Conservation (phyloP, 2,797 vertebrate genomes). For the Lagocephalus sceleratus region DNA sequence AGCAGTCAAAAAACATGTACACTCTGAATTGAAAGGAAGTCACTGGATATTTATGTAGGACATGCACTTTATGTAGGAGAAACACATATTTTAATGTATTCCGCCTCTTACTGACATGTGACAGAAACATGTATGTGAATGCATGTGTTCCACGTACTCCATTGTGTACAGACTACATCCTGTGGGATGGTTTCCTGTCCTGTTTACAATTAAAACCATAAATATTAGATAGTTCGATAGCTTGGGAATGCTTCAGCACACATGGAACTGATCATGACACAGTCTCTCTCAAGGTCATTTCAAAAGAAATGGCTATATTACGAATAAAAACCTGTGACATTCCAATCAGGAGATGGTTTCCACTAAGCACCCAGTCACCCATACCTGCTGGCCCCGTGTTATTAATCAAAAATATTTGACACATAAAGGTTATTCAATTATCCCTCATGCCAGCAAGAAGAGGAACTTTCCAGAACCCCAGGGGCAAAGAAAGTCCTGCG, state of each 20-base stretch:
- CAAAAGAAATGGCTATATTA: slow-evolving; percentile 35
- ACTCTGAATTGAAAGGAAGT: no score
- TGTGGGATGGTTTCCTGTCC: not conserved
- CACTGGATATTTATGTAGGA: no score
- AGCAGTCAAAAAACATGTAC: no score
- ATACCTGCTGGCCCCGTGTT: slow-evolving; percentile 27
- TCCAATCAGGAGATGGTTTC: slow-evolving; percentile 37
- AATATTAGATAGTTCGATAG: no score
- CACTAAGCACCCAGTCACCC: slow-evolving; percentile 22
- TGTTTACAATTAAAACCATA: not conserved
- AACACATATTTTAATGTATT: no score
- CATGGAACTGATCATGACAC: slow-evolving; percentile 24
- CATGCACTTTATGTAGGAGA: no score
- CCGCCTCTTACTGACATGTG: no score
- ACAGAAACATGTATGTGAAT: slow-evolving; percentile 1
- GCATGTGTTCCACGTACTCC: no score
- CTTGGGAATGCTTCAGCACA: slow-evolving; percentile 1
- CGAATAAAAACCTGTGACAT: slow-evolving; percentile 41
- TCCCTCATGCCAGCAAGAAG: slow-evolving; percentile 22
- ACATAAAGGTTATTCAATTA: slow-evolving; percentile 48
- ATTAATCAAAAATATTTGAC: slow-evolving; percentile 58
- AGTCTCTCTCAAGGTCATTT: slow-evolving; percentile 38
- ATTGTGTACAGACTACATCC: no score
- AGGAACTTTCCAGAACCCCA: slow-evolving; percentile 28
- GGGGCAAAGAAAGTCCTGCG: slow-evolving; percentile 35